These are phyloP conservation scores for Caiman crocodilus DNA, from an alignment of 2,797 vertebrate genomes.

Conservation along the genomic window DNA sequence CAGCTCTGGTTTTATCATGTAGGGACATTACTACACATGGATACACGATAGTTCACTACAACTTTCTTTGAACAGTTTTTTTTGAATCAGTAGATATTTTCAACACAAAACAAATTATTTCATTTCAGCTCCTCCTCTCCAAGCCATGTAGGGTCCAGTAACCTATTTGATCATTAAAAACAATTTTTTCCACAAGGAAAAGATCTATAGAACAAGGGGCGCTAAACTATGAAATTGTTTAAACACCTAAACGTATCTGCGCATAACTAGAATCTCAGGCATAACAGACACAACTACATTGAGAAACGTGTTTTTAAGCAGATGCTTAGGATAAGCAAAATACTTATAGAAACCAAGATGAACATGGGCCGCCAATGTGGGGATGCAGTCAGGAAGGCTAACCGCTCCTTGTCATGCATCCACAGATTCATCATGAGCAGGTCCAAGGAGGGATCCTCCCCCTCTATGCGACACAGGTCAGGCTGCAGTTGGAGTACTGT, in stretches of 20 bases:
- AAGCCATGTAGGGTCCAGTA: neutral
- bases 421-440: too few relatives aligned
- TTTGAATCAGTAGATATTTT: neutral
- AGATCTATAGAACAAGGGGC: neutral
- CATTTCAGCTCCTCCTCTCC: constrained; percentile 21
- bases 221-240: neutral
- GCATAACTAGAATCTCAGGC: neutral
- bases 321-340: neutral
- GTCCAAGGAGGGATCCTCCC: too few relatives aligned
- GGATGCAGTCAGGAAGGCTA: too few relatives aligned
- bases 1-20: neutral
- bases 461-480: too few relatives aligned
- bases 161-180: neutral
- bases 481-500: too few relatives aligned
- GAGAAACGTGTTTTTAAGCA: neutral
- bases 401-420: too few relatives aligned
- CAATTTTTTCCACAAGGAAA: neutral
- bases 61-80: neutral
- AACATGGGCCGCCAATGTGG: too few relatives aligned
- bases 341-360: neutral
- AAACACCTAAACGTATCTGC: neutral
- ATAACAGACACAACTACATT: neutral
- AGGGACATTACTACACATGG: neutral
- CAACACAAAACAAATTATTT: neutral
- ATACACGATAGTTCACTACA: neutral